Base-by-base conservation (phyloP, 2,113 vertebrate species). In the Phaetusa simplex region DNA sequence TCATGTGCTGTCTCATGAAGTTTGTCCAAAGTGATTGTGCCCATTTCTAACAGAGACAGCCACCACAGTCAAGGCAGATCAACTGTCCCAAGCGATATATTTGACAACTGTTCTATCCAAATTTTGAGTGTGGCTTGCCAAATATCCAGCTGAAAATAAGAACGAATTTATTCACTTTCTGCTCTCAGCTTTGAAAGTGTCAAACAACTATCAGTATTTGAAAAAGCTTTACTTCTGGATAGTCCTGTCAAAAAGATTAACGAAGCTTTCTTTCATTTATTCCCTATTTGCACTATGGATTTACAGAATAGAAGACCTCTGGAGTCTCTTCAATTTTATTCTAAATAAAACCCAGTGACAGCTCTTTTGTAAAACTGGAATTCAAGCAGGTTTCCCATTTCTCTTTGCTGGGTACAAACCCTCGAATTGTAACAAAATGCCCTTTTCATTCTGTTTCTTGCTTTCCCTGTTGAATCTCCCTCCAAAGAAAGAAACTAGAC, bases 231-330 rank as follows among this genome's bases (percentile, higher is more conserved):
- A 95, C 56, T 82, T 90, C 70, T 87, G 53, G 43, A 77, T 82
- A 90, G 91, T 53, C 53, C 58, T 66, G 82, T 91, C 87, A 94
- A 65, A 96, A 85, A 91, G 70, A 96, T 95, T 88, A 88, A 91
- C 1, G 0, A 91, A 85, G 78, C 19, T 89, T 40, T 91, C 78
- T 64, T 88, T 78, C 61, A 82, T 80, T 90, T 96, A 69, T 93
- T 94, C 49, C 73, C 40, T 82, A 47, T 80, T 95, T 90, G 70
- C 30, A 69, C 52, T 67, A 53, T 11, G 34, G 56, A 80, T 94
- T 85, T 89, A 30, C 30, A 93, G 69, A 76, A 49, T 5, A 88
- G 56, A 87, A 72, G 61, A 45, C 20, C 47, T 91, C 56, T 87
- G 43, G 36, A 76, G 49, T 56, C 11, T 62, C 86, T 85, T 96